A percentile compares a stretch with the other conserved stretches of the same genome.
These are phyloP conservation scores for Steinernema feltiae DNA, from an alignment of 1,140 invertebrate species.

Conservation along the genomic window DNA sequence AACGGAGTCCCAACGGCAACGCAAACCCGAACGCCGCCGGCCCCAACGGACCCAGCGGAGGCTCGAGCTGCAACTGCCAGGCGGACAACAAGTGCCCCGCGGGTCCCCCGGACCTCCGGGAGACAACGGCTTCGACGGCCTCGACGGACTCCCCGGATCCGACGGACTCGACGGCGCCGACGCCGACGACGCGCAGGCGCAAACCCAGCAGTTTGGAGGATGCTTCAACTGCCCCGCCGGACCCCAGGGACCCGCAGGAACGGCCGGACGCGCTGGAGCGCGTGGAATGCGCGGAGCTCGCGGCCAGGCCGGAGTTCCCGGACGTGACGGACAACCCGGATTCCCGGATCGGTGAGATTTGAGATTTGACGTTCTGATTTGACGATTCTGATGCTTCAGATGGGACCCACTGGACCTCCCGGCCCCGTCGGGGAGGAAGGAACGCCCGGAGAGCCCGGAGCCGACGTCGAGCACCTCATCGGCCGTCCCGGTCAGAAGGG, in stretches of 20 bases:
- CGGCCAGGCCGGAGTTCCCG: not conserved
- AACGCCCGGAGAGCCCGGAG: slow-evolving; percentile 12
- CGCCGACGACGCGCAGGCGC: slow-evolving; percentile 32
- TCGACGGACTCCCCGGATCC: slow-evolving; percentile 30
- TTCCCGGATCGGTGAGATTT: not conserved
- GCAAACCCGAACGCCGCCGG: slow-evolving; percentile 17
- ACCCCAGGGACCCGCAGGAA: slow-evolving; percentile 16
- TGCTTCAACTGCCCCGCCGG: slow-evolving; percentile 40
- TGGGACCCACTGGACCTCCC: slow-evolving; percentile 13
- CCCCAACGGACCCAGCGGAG: slow-evolving; percentile 24
- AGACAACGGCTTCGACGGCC: slow-evolving; percentile 26
- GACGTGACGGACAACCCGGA: slow-evolving; percentile 5
- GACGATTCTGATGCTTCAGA: not conserved
- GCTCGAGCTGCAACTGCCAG: slow-evolving; percentile 35
- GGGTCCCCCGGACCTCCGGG: slow-evolving; percentile 36
- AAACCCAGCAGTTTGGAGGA: slow-evolving; percentile 22
- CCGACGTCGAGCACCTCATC: not conserved
- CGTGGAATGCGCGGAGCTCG: slow-evolving; percentile 11
- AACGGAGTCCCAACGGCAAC: slow-evolving; percentile 18
- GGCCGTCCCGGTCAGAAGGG: slow-evolving; percentile 4
- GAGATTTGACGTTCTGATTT: too few species aligned
- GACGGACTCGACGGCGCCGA: slow-evolving; percentile 35
- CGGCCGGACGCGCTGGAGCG: not conserved
- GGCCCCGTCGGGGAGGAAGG: slow-evolving; percentile 16
- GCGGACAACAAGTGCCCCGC: slow-evolving; percentile 41